Evolutionary conservation across 2,797 vertebrate species (phyloP).

Genomic region (Acipenser oxyrinchus): DNA sequence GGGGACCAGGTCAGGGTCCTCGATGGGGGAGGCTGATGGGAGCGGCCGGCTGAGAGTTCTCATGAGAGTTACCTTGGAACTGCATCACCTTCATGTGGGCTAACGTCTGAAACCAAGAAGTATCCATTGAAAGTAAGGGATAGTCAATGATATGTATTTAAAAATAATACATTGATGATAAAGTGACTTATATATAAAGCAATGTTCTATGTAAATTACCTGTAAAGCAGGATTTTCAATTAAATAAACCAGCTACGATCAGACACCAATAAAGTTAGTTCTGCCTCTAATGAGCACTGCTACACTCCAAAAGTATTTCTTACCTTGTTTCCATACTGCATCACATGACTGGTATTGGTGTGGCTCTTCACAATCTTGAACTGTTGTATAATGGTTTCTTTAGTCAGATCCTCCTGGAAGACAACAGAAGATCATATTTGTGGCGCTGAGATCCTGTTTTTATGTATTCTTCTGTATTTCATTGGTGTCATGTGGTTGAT

Average conservation of each 20-base stretch:
- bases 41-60: slow-evolving; percentile 32
- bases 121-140: background rate
- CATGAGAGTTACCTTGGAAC: slow-evolving; percentile 75
- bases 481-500: no score
- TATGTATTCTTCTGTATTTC: no score
- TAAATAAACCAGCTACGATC: background rate
- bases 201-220: background rate
- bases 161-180: no score
- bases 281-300: no score
- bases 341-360: slow-evolving; percentile 93
- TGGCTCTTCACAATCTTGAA: slow-evolving; percentile 80
- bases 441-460: no score
- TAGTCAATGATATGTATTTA: no score
- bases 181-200: background rate
- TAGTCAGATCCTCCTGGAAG: slow-evolving; percentile 78
- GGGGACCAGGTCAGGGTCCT: slow-evolving; percentile 64
- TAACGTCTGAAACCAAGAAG: slow-evolving; percentile 59
- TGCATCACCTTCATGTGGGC: slow-evolving; percentile 79
- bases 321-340: slow-evolving; percentile 92
- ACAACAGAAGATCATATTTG: no score
- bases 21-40: slow-evolving; percentile 48
- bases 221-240: no score
- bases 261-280: background rate
- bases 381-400: slow-evolving; percentile 80
- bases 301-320: slow-evolving; percentile 18